These are phyloP conservation scores for Tetheella fluctuosa DNA, from an alignment of 2,888 invertebrate species.

Conservation along the genomic window DNA sequence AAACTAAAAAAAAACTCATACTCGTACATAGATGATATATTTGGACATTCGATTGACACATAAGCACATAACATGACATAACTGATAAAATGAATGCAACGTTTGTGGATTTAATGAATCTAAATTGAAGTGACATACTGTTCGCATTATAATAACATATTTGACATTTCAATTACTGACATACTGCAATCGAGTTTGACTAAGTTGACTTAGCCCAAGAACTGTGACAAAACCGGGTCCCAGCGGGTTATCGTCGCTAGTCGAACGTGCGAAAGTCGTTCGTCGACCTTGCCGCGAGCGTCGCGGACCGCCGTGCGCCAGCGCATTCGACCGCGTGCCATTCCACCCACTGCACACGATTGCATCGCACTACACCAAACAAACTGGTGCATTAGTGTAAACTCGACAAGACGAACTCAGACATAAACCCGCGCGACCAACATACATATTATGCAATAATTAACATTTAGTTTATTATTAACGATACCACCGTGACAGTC, in stretches of 20 bases:
- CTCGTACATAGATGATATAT: neutral
- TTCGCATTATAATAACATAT: conserved; percentile 15
- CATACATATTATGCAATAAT: neutral
- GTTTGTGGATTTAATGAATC: neutral
- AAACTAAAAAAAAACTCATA: neutral
- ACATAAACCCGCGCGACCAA: neutral
- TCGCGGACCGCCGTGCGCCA: conserved; percentile 48
- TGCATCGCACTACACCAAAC: conserved; percentile 44
- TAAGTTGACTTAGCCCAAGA: conserved; percentile 37
- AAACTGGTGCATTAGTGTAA: conserved; percentile 12
- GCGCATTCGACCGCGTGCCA: conserved; percentile 66
- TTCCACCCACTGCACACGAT: conserved; percentile 72
- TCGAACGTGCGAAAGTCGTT: conserved; percentile 81
- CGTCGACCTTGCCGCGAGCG: conserved; percentile 78
- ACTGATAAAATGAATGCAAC: neutral
- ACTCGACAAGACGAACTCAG: neutral
- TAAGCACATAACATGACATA: neutral
- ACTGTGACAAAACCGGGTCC: conserved; percentile 52
- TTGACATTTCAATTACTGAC: conserved; percentile 23
- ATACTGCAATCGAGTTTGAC: conserved; percentile 30
- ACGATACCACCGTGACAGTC: neutral
- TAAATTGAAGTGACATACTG: neutral
- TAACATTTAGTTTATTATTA: neutral
- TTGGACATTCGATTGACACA: neutral
- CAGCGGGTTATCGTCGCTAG: conserved; percentile 44